Percentiles rank a stretch among this genome's conserved stretches.
Evolutionary conservation across 2,113 vertebrate species (phyloP).

Genomic region (Emberiza fucata): DNA sequence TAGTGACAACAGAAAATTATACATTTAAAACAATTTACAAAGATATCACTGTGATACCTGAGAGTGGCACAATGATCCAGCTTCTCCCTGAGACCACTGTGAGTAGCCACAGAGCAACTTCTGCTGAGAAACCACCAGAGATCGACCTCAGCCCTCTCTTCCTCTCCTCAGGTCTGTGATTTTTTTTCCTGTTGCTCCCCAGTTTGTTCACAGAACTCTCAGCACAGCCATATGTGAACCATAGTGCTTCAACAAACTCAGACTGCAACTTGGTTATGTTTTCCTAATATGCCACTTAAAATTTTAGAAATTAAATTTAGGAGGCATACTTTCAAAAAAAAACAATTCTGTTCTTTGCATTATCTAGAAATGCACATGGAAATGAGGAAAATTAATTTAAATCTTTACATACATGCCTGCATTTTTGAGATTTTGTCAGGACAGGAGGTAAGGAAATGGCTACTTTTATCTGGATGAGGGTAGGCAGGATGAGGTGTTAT

Average conservation of each 20-base stretch:
- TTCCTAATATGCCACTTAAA: neutral
- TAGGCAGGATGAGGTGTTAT: neutral
- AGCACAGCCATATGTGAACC: neutral
- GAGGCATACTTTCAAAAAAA: neutral
- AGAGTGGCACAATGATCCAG: neutral
- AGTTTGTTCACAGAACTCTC: neutral
- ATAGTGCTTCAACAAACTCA: neutral
- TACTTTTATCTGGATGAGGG: neutral
- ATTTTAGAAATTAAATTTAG: neutral
- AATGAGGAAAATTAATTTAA: neutral
- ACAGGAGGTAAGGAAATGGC: neutral
- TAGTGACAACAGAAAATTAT: neutral
- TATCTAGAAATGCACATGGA: neutral
- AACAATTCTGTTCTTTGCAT: neutral
- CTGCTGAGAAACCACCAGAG: neutral
- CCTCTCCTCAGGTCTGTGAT: neutral
- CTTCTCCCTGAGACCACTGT: neutral
- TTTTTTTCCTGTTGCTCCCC: neutral
- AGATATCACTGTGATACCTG: neutral
- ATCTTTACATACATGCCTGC: neutral
- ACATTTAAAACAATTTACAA: neutral
- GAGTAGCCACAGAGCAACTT: neutral
- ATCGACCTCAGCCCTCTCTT: neutral
- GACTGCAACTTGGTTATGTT: neutral
- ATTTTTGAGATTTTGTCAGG: neutral